These are phyloP conservation scores for Galaxias olidus DNA, from an alignment of 2,797 vertebrate genomes.

Conservation along the genomic window DNA sequence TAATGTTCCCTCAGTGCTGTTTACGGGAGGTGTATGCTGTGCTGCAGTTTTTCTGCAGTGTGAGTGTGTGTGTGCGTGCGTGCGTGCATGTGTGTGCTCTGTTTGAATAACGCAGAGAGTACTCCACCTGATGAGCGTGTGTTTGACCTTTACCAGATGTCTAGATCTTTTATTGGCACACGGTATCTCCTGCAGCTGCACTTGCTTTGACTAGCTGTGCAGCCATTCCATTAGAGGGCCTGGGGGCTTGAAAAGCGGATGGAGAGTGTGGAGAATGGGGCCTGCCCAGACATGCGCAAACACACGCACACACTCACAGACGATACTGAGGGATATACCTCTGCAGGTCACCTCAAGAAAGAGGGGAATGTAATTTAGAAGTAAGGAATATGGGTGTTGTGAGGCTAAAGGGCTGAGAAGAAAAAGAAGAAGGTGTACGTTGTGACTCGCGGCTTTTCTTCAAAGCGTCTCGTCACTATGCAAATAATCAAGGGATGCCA, in stretches of 20 bases:
- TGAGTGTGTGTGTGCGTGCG: no score
- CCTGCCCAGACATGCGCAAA: background rate
- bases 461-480: background rate
- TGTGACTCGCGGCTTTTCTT: background rate
- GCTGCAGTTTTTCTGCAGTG: no score
- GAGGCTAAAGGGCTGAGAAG: background rate
- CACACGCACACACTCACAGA: no score
- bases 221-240: background rate
- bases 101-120: no score
- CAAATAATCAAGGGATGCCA: background rate
- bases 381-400: slow-evolving; percentile 4
- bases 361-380: background rate
- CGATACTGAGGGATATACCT: background rate
- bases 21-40: no score
- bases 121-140: no score
- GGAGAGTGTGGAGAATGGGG: background rate
- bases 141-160: no score
- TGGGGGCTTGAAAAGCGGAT: background rate
- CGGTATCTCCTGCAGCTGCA: no score
- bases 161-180: no score
- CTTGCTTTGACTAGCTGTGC: background rate
- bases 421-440: no score
- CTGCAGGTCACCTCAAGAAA: background rate
- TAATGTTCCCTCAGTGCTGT: no score
- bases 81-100: no score